Evolutionary conservation across 1,140 invertebrate species (phyloP).

Genomic region (Micrasema longulum): DNA sequence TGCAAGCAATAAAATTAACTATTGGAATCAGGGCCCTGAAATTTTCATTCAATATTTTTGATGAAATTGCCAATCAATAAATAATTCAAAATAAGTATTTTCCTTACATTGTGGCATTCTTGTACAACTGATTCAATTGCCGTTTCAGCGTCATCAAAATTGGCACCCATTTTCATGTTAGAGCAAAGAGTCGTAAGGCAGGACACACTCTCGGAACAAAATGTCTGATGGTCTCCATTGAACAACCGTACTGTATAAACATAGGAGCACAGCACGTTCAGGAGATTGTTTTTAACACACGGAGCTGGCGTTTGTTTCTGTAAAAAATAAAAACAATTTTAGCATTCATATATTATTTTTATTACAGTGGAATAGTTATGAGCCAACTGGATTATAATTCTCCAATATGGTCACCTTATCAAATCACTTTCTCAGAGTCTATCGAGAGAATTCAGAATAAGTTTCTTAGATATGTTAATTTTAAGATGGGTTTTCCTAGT

Average conservation of each 20-base stretch:
- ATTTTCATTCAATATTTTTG: no score
- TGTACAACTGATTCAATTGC: constrained; percentile 74
- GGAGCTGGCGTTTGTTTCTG: constrained; percentile 73
- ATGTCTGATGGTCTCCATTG: constrained; percentile 76
- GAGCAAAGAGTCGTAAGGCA: constrained; percentile 72
- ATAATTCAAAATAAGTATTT: constrained; percentile 16
- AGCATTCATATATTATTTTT: no score
- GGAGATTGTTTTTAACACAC: constrained; percentile 76
- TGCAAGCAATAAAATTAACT: no score
- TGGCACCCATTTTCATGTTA: constrained; percentile 71
- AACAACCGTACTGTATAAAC: constrained; percentile 75
- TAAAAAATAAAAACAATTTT: constrained; percentile 59
- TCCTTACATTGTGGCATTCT: constrained; percentile 68
- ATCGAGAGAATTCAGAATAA: no score
- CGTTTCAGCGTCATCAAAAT: constrained; percentile 71
- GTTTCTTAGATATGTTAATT: no score
- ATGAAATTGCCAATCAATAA: no score
- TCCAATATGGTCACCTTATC: no score
- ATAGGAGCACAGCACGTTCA: constrained; percentile 78
- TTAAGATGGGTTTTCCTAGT: no score
- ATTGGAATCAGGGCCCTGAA: no score
- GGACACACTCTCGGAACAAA: constrained; percentile 69
- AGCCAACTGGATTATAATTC: no score
- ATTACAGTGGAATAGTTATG: no score
- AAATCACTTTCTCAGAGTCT: no score